Percentiles rank a stretch among this genome's conserved stretches.
Evolutionary conservation across 2,797 vertebrate genomes (phyloP).

Genomic region (Dendrocincla fuliginosa): DNA sequence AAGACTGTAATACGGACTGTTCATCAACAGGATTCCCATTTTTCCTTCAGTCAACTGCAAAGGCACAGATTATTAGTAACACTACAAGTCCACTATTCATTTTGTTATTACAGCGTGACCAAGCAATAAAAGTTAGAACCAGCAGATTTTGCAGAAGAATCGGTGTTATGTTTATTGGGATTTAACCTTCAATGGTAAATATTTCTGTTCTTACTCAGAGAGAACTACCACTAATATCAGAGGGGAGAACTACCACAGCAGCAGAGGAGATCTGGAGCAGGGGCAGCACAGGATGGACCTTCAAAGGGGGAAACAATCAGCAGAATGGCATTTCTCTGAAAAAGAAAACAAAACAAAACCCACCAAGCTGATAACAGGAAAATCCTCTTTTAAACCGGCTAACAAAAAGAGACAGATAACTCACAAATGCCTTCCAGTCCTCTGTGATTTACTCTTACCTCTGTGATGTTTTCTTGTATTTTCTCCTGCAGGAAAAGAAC

Average conservation of each 20-base stretch:
- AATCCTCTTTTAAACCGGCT: slow-evolving; percentile 12
- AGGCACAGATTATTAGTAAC: neutral
- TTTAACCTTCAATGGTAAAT: neutral
- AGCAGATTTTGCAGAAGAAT: slow-evolving; percentile 9
- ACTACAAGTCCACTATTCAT: neutral
- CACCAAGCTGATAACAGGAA: neutral
- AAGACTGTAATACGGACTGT: neutral
- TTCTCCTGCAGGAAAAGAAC: slow-evolving; percentile 88
- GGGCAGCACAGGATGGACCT: neutral
- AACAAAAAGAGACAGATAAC: neutral
- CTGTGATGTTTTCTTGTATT: slow-evolving; percentile 99
- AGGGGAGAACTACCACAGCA: neutral
- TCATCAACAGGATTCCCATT: neutral
- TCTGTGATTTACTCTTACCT: slow-evolving; percentile 85
- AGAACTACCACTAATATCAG: neutral
- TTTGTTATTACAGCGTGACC: slow-evolving; percentile 22
- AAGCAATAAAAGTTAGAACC: neutral
- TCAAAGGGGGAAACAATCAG: neutral
- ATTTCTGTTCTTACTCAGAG: neutral
- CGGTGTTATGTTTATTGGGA: neutral
- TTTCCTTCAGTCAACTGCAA: neutral
- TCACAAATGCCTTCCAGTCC: slow-evolving; percentile 31
- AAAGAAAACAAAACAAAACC: neutral
- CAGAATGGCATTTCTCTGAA: neutral
- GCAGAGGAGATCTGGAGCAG: neutral